Base-by-base conservation (phyloP, 2,888 invertebrate species). In the Pterostichus madidus region DNA sequence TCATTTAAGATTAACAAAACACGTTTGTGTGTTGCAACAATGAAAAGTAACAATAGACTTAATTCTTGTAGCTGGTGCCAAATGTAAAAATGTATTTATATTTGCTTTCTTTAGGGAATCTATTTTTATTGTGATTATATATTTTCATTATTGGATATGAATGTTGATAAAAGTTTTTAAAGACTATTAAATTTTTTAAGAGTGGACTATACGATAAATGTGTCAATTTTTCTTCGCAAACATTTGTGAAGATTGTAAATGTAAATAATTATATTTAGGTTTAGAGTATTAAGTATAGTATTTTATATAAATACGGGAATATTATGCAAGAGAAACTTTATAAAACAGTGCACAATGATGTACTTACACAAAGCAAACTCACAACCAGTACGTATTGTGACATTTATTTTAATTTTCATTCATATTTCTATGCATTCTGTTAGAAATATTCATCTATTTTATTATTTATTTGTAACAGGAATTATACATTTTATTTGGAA, bases 141-240 rank as follows among this genome's bases (percentile, higher is more conserved):
- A 44, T 61, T 61, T 61, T 78, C 32, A 61, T 73, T 24, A 73
- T 44, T 78, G 78, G 39, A 78, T 78, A 61, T 61, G 59, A 78
- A 78, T 78, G 78, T 78, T 78, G 78, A 78, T 61, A 61, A 35
- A 24, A 78, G 78, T 78, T 56, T 76, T 78, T 17, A 78, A 59
- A 78, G 78, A 78, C 68, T 79, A 49, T 79, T 79, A 35, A 64
- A 79, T 64, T 44, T 39, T 75, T 75, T 81, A 75, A 81, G 81
- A 75, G 75, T 81, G 81, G 73, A 81, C 53, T 81, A 81, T 81
- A 81, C 81, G 81, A 81, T 81, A 81, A 81, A 73, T 81, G 81
- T 81, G 81, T 81, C 81, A 81, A 81, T 81, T 81, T 80, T 79
- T 46, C 79, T 79, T 79, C 79, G 49, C 68, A 68, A 49, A 17